These are phyloP conservation scores for Kuschelorhynchus macadamiae DNA, from an alignment of 2,888 invertebrate genomes.

Conservation along the genomic window DNA sequence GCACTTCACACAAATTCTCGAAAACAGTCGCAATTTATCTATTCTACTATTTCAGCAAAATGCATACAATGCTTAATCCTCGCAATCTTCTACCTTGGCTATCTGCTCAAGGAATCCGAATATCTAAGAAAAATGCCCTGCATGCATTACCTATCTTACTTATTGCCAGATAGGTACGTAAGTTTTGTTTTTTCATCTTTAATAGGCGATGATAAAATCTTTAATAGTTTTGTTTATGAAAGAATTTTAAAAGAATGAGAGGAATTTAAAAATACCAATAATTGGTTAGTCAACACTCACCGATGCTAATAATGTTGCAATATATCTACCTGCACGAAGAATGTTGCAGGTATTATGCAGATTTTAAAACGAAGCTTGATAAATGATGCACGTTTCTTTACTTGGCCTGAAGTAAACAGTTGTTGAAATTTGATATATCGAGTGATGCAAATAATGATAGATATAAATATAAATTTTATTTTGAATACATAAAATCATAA, in stretches of 20 bases:
- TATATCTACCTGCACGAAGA: slow-evolving; percentile 3
- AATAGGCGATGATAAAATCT: slow-evolving; percentile 28
- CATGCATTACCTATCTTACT: slow-evolving; percentile 27
- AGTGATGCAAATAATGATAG: background rate
- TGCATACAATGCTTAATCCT: too few relatives aligned
- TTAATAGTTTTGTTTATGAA: slow-evolving; percentile 23
- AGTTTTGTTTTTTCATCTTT: slow-evolving; percentile 16
- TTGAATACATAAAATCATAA: too few relatives aligned
- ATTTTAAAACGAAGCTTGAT: background rate
- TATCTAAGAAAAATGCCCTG: slow-evolving; percentile 17
- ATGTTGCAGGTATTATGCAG: background rate
- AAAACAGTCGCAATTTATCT: too few relatives aligned
- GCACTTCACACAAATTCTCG: too few relatives aligned
- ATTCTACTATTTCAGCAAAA: too few relatives aligned
- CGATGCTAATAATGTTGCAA: slow-evolving; percentile 11
- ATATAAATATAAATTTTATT: too few relatives aligned
- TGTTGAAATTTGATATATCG: background rate
- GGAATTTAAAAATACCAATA: slow-evolving; percentile 24
- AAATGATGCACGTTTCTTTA: background rate
- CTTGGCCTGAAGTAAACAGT: background rate
- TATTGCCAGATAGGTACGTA: slow-evolving; percentile 26
- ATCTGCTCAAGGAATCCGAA: too few relatives aligned
- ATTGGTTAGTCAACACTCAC: slow-evolving; percentile 11
- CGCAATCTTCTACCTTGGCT: too few relatives aligned
- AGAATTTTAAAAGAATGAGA: slow-evolving; percentile 25